A percentile compares a stretch with the other conserved stretches of the same genome.
Conservation (phyloP, 2,113 vertebrate species). For the Prunella himalayana region DNA sequence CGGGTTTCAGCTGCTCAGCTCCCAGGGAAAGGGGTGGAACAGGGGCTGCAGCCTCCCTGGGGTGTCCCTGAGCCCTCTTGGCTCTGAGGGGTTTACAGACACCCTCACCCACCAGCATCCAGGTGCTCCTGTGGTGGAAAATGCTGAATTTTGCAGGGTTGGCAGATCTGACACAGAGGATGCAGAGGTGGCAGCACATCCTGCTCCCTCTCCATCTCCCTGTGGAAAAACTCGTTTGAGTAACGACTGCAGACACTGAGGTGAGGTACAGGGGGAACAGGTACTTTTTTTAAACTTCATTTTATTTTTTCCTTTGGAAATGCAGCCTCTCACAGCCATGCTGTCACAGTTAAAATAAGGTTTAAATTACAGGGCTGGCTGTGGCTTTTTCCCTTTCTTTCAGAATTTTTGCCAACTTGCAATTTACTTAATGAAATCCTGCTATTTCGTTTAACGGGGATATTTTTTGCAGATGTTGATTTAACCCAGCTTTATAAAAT, state of each 20-base stretch:
- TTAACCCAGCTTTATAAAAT: slow-evolving; percentile 85
- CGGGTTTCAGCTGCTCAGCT: background rate
- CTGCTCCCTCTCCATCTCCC: background rate
- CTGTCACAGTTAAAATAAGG: slow-evolving; percentile 91
- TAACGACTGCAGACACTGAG: slow-evolving; percentile 51
- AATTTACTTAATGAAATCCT: slow-evolving; percentile 99
- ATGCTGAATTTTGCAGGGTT: background rate
- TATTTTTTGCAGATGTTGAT: slow-evolving; percentile 92
- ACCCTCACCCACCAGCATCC: background rate
- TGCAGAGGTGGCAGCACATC: background rate
- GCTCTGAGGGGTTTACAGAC: background rate
- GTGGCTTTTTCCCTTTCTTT: slow-evolving; percentile 93
- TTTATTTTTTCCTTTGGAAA: slow-evolving; percentile 71
- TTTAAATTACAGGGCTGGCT: slow-evolving; percentile 98
- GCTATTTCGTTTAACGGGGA: slow-evolving; percentile 92
- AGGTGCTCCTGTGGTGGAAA: background rate
- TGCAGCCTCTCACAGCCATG: slow-evolving; percentile 75
- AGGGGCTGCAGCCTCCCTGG: background rate
- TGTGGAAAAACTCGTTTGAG: slow-evolving; percentile 35
- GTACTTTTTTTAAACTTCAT: slow-evolving; percentile 51
- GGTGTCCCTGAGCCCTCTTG: background rate
- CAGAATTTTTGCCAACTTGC: slow-evolving; percentile 96
- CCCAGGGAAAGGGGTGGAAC: background rate
- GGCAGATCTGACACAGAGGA: background rate
- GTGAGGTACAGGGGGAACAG: slow-evolving; percentile 9